phyloP scores from a whole-genome alignment of 1,140 invertebrate species.

The Aricia agestis region DNA sequence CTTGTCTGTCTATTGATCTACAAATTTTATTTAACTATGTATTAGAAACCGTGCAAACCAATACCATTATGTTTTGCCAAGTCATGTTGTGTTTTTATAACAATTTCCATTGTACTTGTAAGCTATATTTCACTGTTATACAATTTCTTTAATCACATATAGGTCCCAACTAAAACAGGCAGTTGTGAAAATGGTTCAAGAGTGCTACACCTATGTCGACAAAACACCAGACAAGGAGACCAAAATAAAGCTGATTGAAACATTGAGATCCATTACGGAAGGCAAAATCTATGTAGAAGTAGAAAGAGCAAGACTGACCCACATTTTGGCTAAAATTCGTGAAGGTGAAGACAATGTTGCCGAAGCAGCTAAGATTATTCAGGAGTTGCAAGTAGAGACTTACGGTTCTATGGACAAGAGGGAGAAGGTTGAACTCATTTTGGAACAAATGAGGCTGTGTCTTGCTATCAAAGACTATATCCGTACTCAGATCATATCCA shows the following conservation, averaged over 20 bases:
- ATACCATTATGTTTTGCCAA: background rate
- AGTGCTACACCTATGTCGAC: conserved; percentile 96
- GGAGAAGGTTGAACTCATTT: conserved; percentile 98
- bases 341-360: conserved; percentile 94
- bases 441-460: conserved; percentile 99
- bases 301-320: conserved; percentile 96
- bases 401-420: conserved; percentile 99
- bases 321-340: conserved; percentile 94
- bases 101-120: no score
- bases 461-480: conserved; percentile 97
- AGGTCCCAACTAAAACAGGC: conserved; percentile 98
- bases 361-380: conserved; percentile 94
- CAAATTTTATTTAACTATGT: background rate
- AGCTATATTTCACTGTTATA: no score
- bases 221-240: conserved; percentile 93
- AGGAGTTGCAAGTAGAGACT: conserved; percentile 99
- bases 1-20: background rate
- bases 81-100: no score
- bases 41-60: no score
- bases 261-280: conserved; percentile 95
- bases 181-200: conserved; percentile 99
- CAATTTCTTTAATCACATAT: no score
- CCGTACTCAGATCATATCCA: conserved; percentile 98
- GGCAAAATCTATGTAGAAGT: conserved; percentile 99
- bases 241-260: conserved; percentile 97